Evolutionary conservation across 2,888 invertebrate species (phyloP), one percentile per base, ranked within the genome.

Genomic region (Dicyrtomina minuta): DNA sequence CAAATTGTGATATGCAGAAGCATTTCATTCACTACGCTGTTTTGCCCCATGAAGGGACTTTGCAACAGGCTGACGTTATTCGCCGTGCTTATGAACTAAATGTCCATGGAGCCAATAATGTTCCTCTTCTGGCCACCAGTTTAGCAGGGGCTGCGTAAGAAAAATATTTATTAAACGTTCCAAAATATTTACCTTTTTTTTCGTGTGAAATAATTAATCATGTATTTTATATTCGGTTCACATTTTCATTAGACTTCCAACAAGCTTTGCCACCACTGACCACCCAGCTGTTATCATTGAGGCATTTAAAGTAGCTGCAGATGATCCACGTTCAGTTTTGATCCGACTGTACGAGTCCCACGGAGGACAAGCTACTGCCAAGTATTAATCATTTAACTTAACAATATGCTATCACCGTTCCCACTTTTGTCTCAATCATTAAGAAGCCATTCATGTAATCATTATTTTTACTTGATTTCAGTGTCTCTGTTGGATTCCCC

Each of bases 21-120:
- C 84, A 85, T 72, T 75, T 74, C 15, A 83, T 85, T 76, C 80
- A 81, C 20, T 85, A 85, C 77, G 84, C 83, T 20, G 66, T 84
- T 22, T 81, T 83, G 81, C 83, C 84, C 1, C 83, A 83, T 77
- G 71, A 69, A 74, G 82, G 82, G 33, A 79, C 79, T 24, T 80
- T 82, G 62, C 83, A 83, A 70, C 78, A 80, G 39, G 81, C 83
- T 41, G 81, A 81, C 39, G 82, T 83, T 15, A 81, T 83, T 39
- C 80, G 81, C 64, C 78, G 79, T 49, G 82, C 83, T 4, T 82
- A 82, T 72, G 79, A 81, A 65, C 77, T 84, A 49, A 84, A 84
- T 76, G 79, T 76, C 51, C 81, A 81, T 0, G 74, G 82, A 27
- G 39, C 70, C 5, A 73, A 73, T 46, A 73, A 71, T 53, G 58